These are phyloP conservation scores for Lethenteron reissneri DNA, from an alignment of 2,113 vertebrate genomes.

Conservation along the genomic window DNA sequence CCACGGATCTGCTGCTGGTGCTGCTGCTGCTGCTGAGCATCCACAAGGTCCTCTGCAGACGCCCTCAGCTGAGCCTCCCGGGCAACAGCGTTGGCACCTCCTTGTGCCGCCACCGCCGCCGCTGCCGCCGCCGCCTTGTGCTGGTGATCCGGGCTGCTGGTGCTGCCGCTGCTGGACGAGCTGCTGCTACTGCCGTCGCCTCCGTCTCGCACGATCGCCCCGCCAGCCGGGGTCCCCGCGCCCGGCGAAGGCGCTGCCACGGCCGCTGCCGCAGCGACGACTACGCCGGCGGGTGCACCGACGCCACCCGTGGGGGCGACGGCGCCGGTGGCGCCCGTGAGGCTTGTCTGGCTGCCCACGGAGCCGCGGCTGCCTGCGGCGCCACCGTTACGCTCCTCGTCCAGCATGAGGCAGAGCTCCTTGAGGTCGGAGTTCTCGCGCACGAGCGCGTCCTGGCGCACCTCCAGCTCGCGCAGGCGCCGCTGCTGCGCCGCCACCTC, in stretches of 20 bases:
- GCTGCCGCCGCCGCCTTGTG: conserved; percentile 30
- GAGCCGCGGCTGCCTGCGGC: conserved; percentile 53
- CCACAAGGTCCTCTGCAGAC: no score
- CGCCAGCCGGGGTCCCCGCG: background rate
- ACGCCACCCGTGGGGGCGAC: background rate
- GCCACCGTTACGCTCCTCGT: conserved; percentile 41
- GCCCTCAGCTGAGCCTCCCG: no score
- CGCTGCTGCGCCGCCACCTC: conserved; percentile 73
- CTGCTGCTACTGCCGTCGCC: conserved; percentile 57
- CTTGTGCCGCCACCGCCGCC: conserved; percentile 39
- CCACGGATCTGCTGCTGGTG: conserved; percentile 18
- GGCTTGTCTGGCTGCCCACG: conserved; percentile 62
- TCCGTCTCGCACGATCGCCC: conserved; percentile 36
- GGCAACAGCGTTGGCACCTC: conserved; percentile 23
- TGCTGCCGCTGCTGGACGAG: conserved; percentile 59
- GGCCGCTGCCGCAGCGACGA: conserved; percentile 13
- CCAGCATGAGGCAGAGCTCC: conserved; percentile 69
- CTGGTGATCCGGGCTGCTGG: conserved; percentile 38
- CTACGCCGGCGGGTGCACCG: no score
- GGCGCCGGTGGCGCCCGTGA: conserved; percentile 30
- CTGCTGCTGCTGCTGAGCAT: background rate
- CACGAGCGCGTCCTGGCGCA: conserved; percentile 59
- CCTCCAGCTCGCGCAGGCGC: conserved; percentile 72
- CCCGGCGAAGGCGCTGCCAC: conserved; percentile 17
- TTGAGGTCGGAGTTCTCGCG: conserved; percentile 79